These are phyloP conservation scores for Luperina nickerlii DNA, from an alignment of 2,888 invertebrate species.

Conservation along the genomic window DNA sequence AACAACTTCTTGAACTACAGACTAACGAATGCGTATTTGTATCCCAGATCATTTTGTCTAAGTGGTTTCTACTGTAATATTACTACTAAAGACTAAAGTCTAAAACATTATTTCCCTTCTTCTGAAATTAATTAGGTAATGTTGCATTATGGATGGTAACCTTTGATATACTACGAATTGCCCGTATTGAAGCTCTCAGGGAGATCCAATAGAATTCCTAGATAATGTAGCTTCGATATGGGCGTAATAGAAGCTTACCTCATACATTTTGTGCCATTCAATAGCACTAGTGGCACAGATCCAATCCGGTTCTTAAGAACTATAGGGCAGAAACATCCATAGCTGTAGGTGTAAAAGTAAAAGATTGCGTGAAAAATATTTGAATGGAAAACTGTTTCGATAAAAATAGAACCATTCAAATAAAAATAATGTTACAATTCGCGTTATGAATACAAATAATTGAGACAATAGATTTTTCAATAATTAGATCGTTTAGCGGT, in stretches of 20 bases:
- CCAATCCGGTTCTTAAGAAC: constrained; percentile 57
- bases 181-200: constrained; percentile 14
- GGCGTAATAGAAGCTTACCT: constrained; percentile 54
- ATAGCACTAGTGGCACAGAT: constrained; percentile 57
- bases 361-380: constrained; percentile 28
- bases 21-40: constrained; percentile 25
- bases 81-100: neutral
- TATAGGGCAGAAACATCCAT: constrained; percentile 46
- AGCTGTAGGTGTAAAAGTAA: constrained; percentile 17
- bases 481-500: constrained; percentile 87
- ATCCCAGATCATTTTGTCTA: constrained; percentile 24
- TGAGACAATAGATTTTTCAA: constrained; percentile 77
- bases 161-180: constrained; percentile 13
- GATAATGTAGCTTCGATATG: constrained; percentile 34
- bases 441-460: constrained; percentile 73
- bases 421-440: constrained; percentile 62
- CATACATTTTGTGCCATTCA: constrained; percentile 54
- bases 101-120: neutral
- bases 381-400: constrained; percentile 29
- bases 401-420: constrained; percentile 55
- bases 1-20: constrained; percentile 40
- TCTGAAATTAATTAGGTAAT: constrained; percentile 1
- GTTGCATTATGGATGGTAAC: constrained; percentile 15
- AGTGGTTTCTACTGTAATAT: neutral
- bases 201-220: constrained; percentile 41